Percentiles rank a stretch among this genome's conserved stretches.
These are phyloP conservation scores for Plemyria rubiginata DNA, from an alignment of 2,888 invertebrate genomes.

Conservation along the genomic window DNA sequence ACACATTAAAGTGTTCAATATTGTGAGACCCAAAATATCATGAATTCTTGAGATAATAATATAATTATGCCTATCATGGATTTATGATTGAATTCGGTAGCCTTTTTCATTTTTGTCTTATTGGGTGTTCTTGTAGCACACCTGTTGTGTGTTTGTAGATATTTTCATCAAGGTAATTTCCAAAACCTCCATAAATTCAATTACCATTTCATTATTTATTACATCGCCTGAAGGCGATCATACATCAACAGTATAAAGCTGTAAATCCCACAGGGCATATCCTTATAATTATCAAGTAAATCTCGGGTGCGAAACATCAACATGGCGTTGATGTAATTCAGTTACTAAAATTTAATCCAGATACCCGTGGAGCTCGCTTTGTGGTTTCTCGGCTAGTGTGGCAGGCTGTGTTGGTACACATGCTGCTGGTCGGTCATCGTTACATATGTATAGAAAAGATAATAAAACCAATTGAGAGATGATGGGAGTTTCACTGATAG, in stretches of 20 bases:
- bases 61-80: too few relatives aligned
- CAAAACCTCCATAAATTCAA: constrained; percentile 3
- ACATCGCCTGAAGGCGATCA: constrained; percentile 17
- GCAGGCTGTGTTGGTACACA: constrained; percentile 10
- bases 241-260: constrained; percentile 20
- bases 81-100: too few relatives aligned
- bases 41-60: too few relatives aligned
- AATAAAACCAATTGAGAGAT: neutral
- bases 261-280: constrained; percentile 28
- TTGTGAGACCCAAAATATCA: too few relatives aligned
- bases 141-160: neutral
- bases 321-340: constrained; percentile 59
- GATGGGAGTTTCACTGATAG: too few relatives aligned
- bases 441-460: neutral
- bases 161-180: constrained; percentile 3
- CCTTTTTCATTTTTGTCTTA: too few relatives aligned
- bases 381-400: constrained; percentile 48
- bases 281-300: constrained; percentile 34
- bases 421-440: constrained; percentile 7
- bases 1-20: too few relatives aligned
- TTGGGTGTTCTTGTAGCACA: too few relatives aligned
- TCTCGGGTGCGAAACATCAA: constrained; percentile 48
- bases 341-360: constrained; percentile 72
- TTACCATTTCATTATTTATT: constrained; percentile 14
- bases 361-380: constrained; percentile 50